These are phyloP conservation scores for Diabrotica balteata DNA, from an alignment of 2,888 invertebrate genomes.

Conservation along the genomic window DNA sequence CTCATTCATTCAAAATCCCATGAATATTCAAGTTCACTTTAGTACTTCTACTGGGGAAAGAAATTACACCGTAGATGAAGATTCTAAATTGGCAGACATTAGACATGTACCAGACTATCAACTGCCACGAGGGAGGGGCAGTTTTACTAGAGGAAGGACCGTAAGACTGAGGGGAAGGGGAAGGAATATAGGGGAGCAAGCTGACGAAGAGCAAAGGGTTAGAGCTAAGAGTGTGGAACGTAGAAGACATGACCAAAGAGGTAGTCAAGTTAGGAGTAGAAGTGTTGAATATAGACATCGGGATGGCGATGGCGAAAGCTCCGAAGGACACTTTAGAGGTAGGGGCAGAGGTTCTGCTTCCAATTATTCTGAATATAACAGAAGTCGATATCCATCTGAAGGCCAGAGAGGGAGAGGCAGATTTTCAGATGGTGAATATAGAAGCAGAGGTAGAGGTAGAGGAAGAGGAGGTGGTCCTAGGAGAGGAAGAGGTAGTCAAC, in stretches of 20 bases:
- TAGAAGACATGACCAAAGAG: conserved; percentile 9
- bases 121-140: conserved; percentile 21
- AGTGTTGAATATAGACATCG: conserved; percentile 23
- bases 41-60: conserved; percentile 48
- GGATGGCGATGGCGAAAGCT: neutral
- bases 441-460: conserved; percentile 20
- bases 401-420: neutral
- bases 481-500: conserved; percentile 13
- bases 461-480: conserved; percentile 16
- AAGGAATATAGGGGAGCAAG: conserved; percentile 1
- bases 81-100: conserved; percentile 38
- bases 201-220: conserved; percentile 6
- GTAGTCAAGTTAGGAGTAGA: conserved; percentile 16
- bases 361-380: neutral
- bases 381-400: neutral
- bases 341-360: neutral
- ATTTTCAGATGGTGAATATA: conserved; percentile 8
- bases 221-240: conserved; percentile 24
- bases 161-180: conserved; percentile 15
- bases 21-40: conserved; percentile 50
- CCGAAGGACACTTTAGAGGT: neutral
- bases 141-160: conserved; percentile 14
- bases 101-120: conserved; percentile 41
- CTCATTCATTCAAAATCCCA: conserved; percentile 38
- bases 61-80: conserved; percentile 46